Percentiles rank a stretch among this genome's conserved stretches.
Evolutionary conservation across 1,140 invertebrate species (phyloP).

Genomic region (Stegodyphus dumicola): DNA sequence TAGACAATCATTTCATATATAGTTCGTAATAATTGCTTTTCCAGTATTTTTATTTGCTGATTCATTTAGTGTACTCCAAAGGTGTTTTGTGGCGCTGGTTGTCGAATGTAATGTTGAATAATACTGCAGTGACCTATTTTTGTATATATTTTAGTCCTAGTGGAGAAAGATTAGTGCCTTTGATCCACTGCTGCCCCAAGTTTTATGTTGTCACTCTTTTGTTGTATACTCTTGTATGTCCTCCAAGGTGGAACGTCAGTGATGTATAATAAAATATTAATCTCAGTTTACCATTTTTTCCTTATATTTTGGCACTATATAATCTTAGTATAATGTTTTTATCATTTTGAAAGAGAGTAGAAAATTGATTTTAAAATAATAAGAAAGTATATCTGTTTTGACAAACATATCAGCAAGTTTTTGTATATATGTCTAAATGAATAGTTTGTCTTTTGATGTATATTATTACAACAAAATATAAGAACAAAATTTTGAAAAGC

Average conservation of each 20-base stretch:
- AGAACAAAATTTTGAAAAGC: too few relatives aligned
- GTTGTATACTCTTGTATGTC: constrained; percentile 58
- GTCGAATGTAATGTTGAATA: constrained; percentile 51
- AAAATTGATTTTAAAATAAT: too few relatives aligned
- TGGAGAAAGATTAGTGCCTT: constrained; percentile 59
- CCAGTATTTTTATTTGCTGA: constrained; percentile 40
- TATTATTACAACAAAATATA: too few relatives aligned
- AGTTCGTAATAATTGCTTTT: constrained; percentile 31
- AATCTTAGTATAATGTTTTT: too few relatives aligned
- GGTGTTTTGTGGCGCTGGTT: constrained; percentile 54
- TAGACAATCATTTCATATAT: neutral
- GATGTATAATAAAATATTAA: constrained; percentile 61
- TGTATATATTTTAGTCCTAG: constrained; percentile 57
- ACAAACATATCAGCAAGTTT: too few relatives aligned
- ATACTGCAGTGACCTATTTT: constrained; percentile 59
- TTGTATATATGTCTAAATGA: too few relatives aligned
- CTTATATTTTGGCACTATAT: neutral
- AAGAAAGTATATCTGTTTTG: too few relatives aligned
- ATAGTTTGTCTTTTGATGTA: too few relatives aligned
- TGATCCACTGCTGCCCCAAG: constrained; percentile 50
- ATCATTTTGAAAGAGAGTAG: too few relatives aligned
- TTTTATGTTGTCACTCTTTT: constrained; percentile 54
- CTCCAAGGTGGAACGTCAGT: constrained; percentile 53
- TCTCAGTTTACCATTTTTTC: neutral
- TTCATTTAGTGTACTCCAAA: constrained; percentile 45